phyloP scores from a whole-genome alignment of 2,797 vertebrate genomes.

The Phoebastria nigripes region DNA sequence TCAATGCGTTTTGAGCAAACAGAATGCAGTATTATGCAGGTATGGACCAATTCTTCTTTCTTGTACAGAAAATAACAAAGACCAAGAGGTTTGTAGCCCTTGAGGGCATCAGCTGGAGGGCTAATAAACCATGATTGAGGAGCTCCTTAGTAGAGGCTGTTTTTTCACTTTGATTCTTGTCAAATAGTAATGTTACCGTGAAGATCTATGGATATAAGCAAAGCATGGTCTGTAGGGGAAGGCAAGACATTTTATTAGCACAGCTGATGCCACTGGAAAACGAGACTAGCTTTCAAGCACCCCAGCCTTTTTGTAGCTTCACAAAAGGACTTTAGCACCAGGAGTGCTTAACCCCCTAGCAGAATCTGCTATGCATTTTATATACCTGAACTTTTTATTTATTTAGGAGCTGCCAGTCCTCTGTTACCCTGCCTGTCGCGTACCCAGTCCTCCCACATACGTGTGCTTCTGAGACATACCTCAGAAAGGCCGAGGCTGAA shows the following conservation, averaged over 20 bases:
- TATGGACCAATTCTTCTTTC: background rate
- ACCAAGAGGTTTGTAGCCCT: background rate
- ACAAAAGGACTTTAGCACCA: background rate
- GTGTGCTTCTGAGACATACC: background rate
- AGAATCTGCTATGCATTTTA: background rate
- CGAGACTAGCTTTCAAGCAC: background rate
- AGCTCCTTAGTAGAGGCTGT: background rate
- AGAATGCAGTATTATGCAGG: background rate
- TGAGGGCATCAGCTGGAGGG: background rate
- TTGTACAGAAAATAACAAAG: background rate
- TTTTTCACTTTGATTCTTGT: background rate
- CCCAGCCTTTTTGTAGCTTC: background rate
- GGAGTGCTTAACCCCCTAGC: background rate
- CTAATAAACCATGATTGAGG: background rate
- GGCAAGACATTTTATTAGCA: background rate
- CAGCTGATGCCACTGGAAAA: background rate
- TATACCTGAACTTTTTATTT: background rate
- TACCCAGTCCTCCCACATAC: fast-evolving
- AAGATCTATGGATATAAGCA: background rate
- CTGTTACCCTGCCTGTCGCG: background rate
- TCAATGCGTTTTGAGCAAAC: background rate
- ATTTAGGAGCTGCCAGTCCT: background rate
- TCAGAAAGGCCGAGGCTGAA: background rate
- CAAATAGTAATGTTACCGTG: background rate
- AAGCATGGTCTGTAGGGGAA: background rate